Base-by-base conservation (phyloP, 2,113 vertebrate species). In the Trematocara zebra region DNA sequence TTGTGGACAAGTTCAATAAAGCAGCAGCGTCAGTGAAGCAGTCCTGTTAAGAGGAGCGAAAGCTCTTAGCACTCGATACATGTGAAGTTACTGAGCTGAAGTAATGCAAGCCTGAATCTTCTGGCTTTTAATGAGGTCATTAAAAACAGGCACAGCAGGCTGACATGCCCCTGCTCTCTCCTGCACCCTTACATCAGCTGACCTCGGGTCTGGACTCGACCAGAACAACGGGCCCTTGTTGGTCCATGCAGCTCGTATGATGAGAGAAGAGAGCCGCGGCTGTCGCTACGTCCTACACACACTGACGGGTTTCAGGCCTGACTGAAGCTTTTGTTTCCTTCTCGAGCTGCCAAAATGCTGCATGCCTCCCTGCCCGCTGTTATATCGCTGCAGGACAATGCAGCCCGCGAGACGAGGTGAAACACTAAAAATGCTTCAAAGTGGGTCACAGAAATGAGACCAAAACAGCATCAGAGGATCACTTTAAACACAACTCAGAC, bases 241-340 rank as follows among this genome's bases (percentile, higher is more conserved):
- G 80, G 78, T 81, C 56, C 40, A 40, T 85, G 83, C 53, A 86
- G 84, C 85, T 89, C 20, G 85, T 42, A 56, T 88, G 91, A 92
- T 87, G 91, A 85, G 87, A 87, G 83, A 80, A 28, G 82, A 87
- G 86, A 89, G 72, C 84, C 72, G 57, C 1, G 40, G 81, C 69
- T 33, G 86, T 91, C 64, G 15, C 90, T 86, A 35, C 84, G 83
- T 86, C 85, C 83, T 57, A 85, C 90, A 87, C 88, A 91, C 89
- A 92, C 79, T 52, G 80, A 79, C 20, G 37, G 74, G 83, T 88
- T 80, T 78, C 69, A 90, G 87, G 76, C 87, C 87, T 95, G 92
- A 96, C 92, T 92, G 90, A 87, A 87, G 91, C 94, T 92, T 93
- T 95, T 95, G 94, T 96, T 90, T 89, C 28, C 15, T 40, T 80